These are phyloP conservation scores for Centroberyx gerrardi DNA, from an alignment of 2,797 vertebrate genomes.

Conservation along the genomic window DNA sequence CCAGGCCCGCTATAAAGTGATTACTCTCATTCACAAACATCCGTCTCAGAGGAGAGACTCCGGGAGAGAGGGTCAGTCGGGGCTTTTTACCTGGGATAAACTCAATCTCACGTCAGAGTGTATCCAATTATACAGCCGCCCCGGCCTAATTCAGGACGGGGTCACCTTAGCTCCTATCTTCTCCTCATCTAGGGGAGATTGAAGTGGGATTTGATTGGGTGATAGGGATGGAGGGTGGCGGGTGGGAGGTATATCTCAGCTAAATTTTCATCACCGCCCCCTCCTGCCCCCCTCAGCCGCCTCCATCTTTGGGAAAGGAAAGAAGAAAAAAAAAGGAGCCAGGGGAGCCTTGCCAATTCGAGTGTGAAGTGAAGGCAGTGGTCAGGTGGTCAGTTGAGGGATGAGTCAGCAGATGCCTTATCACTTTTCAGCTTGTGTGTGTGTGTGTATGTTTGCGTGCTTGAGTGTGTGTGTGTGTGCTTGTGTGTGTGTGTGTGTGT, in stretches of 20 bases:
- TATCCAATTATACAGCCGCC: constrained; percentile 72
- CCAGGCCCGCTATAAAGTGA: constrained; percentile 46
- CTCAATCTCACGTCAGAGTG: constrained; percentile 72
- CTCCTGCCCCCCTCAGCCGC: too few species aligned
- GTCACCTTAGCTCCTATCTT: constrained; percentile 76
- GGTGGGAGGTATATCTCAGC: neutral
- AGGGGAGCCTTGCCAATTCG: neutral
- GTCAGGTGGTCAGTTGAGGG: constrained; percentile 25
- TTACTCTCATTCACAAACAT: constrained; percentile 67
- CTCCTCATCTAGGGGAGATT: constrained; percentile 51
- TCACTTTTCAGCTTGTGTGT: constrained; percentile 9
- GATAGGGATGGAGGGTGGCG: constrained; percentile 37
- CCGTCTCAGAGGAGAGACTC: constrained; percentile 46
- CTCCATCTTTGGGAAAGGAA: neutral
- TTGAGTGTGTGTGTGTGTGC: too few species aligned
- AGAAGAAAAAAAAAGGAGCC: too few species aligned
- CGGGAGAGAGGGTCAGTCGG: constrained; percentile 21
- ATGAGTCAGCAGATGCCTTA: constrained; percentile 57
- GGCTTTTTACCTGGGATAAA: constrained; percentile 63
- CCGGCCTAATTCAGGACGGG: constrained; percentile 58
- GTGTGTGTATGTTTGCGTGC: too few species aligned
- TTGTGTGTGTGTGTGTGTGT: neutral
- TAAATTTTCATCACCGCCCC: constrained; percentile 32
- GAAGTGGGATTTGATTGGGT: constrained; percentile 64
- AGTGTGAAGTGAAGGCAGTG: constrained; percentile 19